phyloP scores from a whole-genome alignment of 2,888 invertebrate genomes.

The Keiferia lycopersicella region DNA sequence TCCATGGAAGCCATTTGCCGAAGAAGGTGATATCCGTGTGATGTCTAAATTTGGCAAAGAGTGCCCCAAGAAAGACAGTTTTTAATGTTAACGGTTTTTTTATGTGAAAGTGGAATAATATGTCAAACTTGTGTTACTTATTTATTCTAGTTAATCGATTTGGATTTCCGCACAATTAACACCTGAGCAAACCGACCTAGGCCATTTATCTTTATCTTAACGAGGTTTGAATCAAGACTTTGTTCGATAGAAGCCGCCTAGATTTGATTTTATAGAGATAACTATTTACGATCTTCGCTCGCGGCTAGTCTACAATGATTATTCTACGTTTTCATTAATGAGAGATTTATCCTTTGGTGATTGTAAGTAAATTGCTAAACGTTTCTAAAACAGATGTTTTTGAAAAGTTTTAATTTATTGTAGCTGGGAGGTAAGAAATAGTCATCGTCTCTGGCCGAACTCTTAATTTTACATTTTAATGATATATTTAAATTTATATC shows the following conservation, averaged over 20 bases:
- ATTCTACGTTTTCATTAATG: not conserved
- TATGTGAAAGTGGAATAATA: constrained; percentile 25
- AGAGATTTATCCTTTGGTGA: not conserved
- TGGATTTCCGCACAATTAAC: constrained; percentile 24
- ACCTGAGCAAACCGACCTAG: constrained; percentile 16
- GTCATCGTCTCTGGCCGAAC: too few relatives aligned
- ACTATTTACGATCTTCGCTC: not conserved
- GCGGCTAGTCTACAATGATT: not conserved
- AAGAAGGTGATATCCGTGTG: not conserved
- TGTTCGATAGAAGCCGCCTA: constrained; percentile 3
- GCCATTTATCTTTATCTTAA: not conserved
- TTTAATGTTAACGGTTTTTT: not conserved
- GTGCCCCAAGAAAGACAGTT: not conserved
- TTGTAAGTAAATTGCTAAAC: not conserved
- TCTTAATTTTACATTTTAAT: not conserved
- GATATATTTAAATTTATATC: too few relatives aligned
- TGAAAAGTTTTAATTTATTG: not conserved
- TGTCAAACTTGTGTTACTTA: constrained; percentile 25
- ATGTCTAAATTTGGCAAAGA: not conserved
- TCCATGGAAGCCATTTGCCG: not conserved
- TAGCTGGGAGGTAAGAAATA: not conserved
- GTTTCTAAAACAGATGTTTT: not conserved
- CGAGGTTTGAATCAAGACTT: constrained; percentile 1
- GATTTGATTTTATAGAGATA: constrained; percentile 3
- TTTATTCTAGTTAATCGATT: constrained; percentile 6